Percentiles rank a stretch among this genome's conserved stretches.
Conservation (phyloP, 2,113 vertebrate genomes). For the Anseranas semipalmata region DNA sequence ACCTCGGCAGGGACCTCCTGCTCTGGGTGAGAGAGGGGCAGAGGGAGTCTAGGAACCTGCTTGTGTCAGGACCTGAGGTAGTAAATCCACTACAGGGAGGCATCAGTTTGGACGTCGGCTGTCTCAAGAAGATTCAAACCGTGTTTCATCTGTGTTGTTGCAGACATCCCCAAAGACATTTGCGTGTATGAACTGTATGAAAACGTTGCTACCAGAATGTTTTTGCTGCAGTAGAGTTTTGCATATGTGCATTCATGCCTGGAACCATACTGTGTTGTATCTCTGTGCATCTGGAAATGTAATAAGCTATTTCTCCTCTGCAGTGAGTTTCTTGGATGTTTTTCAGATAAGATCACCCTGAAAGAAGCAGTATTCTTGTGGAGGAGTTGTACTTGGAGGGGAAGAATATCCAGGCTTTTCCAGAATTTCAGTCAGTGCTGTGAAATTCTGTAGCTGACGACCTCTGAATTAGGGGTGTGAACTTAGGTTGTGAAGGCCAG, state of each 20-base stretch:
- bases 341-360: not conserved
- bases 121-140: not conserved
- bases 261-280: not conserved
- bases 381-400: not conserved
- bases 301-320: not conserved
- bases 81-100: not conserved
- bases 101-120: accelerated
- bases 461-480: not conserved
- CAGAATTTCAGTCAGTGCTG: not conserved
- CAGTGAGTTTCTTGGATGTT: not conserved
- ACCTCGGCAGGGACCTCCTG: not conserved
- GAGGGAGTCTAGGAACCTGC: not conserved
- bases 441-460: not conserved
- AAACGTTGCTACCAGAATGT: not conserved
- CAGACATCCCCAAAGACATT: not conserved
- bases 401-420: not conserved
- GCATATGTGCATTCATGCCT: not conserved
- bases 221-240: not conserved
- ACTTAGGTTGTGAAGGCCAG: not conserved
- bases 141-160: not conserved
- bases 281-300: not conserved
- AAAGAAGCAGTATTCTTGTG: not conserved
- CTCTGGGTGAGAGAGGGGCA: not conserved
- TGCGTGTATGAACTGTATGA: not conserved
- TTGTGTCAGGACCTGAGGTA: not conserved